Conservation (phyloP, 2,888 invertebrate genomes). For the Heliothis peltigera region DNA sequence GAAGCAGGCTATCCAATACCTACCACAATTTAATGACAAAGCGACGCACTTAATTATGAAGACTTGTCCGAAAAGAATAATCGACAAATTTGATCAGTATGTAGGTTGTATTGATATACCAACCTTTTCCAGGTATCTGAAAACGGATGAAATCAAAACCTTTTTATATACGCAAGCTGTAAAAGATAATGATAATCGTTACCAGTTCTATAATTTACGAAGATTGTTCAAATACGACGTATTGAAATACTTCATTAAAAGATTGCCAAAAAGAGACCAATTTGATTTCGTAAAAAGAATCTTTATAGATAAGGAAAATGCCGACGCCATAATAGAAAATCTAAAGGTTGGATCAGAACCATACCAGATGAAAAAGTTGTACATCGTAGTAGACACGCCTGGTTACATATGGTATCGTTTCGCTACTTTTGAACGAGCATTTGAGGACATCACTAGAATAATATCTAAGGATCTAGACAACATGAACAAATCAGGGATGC, state of each 20-base stretch:
- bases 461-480: conserved; percentile 54
- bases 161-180: conserved; percentile 68
- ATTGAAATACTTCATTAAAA: conserved; percentile 68
- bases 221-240: conserved; percentile 63
- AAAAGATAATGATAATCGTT: conserved; percentile 26
- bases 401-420: conserved; percentile 75
- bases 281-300: conserved; percentile 73
- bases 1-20: conserved; percentile 21
- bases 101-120: conserved; percentile 65
- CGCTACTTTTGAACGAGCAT: conserved; percentile 75
- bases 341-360: conserved; percentile 54
- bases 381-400: conserved; percentile 34
- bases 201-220: conserved; percentile 36
- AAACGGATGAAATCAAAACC: conserved; percentile 69
- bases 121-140: conserved; percentile 75
- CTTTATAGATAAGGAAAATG: conserved; percentile 70
- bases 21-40: conserved; percentile 67
- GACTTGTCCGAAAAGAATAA: conserved; percentile 69
- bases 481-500: conserved; percentile 62
- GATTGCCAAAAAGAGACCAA: conserved; percentile 71
- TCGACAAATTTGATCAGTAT: conserved; percentile 71
- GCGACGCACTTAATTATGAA: conserved; percentile 76
- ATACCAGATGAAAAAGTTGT: conserved; percentile 59
- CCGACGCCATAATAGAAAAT: conserved; percentile 51
- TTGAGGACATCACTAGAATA: conserved; percentile 64